Evolutionary conservation across 1,140 invertebrate genomes (phyloP), one percentile per base, ranked within the genome.

Genomic region (Zaprionus africanus): DNA sequence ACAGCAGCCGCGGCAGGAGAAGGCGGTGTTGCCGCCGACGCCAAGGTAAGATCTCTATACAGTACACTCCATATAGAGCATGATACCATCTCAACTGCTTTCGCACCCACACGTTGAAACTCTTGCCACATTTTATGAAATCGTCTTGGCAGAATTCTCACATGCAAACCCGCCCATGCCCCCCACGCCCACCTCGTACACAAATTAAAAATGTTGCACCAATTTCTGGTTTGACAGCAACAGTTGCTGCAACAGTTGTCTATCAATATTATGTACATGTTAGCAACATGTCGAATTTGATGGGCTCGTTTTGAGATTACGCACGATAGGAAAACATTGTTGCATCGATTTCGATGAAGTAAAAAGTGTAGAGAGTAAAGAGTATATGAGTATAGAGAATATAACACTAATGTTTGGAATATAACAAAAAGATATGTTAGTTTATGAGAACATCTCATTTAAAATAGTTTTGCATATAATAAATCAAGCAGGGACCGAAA

Each of bases 1-100:
- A 11, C 62, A 74, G 15, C 56, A 60, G 15, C 56, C 59, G 53
- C 43, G 38, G n/a, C 66, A 68, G 34, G 69, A 64, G 64, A 36
- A 61, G 66, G 15, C 34, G 51, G 53, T 65, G 28, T 71, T 69
- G 17, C 72, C 73, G 51, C 71, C 74, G 53, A 76, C 81, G 36
- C 73, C 88, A 76, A 91, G 87, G 87, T 91, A 84, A 82, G 68
- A 61, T 76, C 72, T 62, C 59, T 58, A 34, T 56, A 17, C 7
- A 24, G 46, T 7, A 17, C 41, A 17, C 7, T 15, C 1, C 4
- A n/a, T 46, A 46, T 46, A 17, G 6, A 19, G 19, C 46, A 51
- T 51, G 19, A 65, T 59, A 19, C 4, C 1, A 38, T 15, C 36
- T 38, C 38, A n/a, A 7, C 4, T 11, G 46, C n/a, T 49, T 49